Evolutionary conservation across 2,797 vertebrate genomes (phyloP).

Genomic region (Gila robusta): DNA sequence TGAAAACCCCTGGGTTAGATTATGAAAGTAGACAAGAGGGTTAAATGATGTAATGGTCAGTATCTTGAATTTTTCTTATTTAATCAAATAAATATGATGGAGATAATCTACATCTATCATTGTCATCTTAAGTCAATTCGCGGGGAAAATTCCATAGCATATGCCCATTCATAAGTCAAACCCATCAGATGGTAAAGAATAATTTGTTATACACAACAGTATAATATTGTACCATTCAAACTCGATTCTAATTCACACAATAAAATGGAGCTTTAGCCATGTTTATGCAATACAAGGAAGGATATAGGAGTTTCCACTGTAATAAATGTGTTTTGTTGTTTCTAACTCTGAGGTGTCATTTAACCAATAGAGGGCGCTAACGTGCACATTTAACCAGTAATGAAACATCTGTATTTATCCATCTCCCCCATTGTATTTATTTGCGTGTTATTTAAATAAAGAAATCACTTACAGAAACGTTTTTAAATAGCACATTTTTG

Average conservation of each 20-base stretch:
- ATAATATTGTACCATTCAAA: background rate
- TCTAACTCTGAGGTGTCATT: background rate
- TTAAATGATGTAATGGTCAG: background rate
- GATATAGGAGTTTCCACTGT: background rate
- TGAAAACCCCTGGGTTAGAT: background rate
- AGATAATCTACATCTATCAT: background rate
- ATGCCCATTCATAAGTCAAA: background rate
- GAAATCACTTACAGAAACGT: background rate
- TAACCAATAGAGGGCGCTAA: constrained; percentile 33
- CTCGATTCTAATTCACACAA: background rate
- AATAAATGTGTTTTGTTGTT: background rate
- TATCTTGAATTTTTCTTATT: background rate
- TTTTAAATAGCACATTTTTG: background rate
- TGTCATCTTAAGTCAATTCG: background rate
- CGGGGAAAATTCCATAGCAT: too few relatives aligned
- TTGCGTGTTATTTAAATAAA: background rate
- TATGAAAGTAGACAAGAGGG: background rate
- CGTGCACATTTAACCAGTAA: background rate
- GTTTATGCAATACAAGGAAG: too few relatives aligned
- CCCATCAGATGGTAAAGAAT: background rate
- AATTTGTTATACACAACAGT: background rate
- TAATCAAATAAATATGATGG: background rate
- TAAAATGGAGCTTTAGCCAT: background rate
- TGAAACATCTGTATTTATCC: background rate
- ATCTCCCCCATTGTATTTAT: background rate